Conservation (phyloP, 2,888 invertebrate species). For the Torymus texanus region DNA sequence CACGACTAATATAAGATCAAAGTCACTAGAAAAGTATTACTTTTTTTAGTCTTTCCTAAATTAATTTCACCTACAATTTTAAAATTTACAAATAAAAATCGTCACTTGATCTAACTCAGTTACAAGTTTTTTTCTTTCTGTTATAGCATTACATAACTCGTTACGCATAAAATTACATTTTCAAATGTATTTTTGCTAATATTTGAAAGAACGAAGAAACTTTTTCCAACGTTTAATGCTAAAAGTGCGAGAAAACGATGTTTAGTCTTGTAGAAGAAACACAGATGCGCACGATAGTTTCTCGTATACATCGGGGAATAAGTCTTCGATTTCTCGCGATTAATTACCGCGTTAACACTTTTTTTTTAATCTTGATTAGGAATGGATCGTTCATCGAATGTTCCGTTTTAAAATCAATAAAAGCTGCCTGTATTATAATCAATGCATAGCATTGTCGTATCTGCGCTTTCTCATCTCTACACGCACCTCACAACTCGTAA, state of each 20-base stretch:
- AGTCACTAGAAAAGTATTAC: constrained; percentile 24
- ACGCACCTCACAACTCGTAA: constrained; percentile 4
- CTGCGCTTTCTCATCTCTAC: constrained; percentile 9
- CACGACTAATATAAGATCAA: constrained; percentile 30
- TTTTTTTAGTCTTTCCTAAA: constrained; percentile 26
- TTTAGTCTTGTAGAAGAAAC: constrained; percentile 35
- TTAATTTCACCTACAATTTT: constrained; percentile 4
- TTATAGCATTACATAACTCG: constrained; percentile 28
- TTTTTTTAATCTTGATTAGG: constrained; percentile 32
- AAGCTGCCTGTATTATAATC: constrained; percentile 7
- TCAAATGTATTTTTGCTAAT: constrained; percentile 17
- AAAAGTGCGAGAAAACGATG: constrained; percentile 37
- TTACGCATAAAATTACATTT: constrained; percentile 15
- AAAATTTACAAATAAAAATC: constrained; percentile 37
- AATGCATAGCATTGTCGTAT: constrained; percentile 42
- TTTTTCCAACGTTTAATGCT: background rate
- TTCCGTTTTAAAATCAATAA: constrained; percentile 44
- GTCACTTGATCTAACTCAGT: constrained; percentile 22
- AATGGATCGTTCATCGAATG: constrained; percentile 50
- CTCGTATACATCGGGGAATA: constrained; percentile 51
- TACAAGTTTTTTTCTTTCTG: constrained; percentile 20
- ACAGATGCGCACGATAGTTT: constrained; percentile 41
- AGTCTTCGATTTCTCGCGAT: constrained; percentile 53
- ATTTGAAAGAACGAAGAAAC: constrained; percentile 19
- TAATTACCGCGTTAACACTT: constrained; percentile 46